Percentiles rank a stretch among this genome's conserved stretches.
phyloP scores from a whole-genome alignment of 2,797 vertebrate genomes.

The Pachyuromys duprasi region DNA sequence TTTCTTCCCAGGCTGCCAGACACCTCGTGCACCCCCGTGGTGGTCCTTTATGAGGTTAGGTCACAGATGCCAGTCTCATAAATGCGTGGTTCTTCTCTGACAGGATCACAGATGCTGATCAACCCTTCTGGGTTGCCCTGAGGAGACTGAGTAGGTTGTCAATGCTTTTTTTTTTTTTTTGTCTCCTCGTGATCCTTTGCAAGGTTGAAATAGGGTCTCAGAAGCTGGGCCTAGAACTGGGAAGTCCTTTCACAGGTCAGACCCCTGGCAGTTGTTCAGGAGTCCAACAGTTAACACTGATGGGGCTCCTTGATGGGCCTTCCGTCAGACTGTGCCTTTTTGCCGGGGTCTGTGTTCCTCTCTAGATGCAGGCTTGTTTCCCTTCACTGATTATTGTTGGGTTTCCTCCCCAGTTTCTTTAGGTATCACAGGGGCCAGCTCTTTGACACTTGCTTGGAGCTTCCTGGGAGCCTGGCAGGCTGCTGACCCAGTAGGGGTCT shows the following conservation, averaged over 20 bases:
- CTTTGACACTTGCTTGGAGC: neutral
- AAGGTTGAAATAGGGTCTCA: neutral
- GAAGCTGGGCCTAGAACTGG: neutral
- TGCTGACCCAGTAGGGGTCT: neutral
- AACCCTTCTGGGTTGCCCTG: neutral
- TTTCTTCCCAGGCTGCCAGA: neutral
- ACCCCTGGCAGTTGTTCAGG: neutral
- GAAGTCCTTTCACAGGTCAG: neutral
- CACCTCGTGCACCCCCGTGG: neutral
- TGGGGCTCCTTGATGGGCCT: neutral
- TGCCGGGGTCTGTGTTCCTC: neutral
- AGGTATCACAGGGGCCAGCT: neutral
- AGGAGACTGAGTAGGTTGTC: neutral
- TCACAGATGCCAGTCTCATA: neutral
- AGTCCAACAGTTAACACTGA: neutral
- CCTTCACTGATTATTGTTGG: neutral
- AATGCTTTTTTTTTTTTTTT: neutral
- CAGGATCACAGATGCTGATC: neutral
- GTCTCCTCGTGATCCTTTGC: neutral
- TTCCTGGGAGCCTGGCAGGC: neutral
- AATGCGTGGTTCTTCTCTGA: neutral
- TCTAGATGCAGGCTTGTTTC: neutral
- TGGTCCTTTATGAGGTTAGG: neutral
- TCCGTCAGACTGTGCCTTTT: neutral
- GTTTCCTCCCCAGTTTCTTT: neutral